Percentiles rank a stretch among this genome's conserved stretches.
Conservation (phyloP, 2,113 vertebrate genomes). For the Cichladusa arquata region DNA sequence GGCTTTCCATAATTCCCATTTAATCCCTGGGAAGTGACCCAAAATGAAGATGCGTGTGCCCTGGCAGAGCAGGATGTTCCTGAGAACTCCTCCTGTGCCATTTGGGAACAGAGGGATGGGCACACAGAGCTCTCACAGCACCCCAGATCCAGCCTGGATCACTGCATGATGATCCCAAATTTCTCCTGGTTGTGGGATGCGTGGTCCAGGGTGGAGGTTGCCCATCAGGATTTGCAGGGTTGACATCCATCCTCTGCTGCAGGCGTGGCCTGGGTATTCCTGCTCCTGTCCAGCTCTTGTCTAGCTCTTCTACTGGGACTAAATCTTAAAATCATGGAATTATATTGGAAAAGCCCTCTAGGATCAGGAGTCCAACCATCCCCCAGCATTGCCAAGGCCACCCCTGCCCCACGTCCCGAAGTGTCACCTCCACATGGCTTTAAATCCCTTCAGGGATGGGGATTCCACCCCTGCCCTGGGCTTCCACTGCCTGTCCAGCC, state of each 20-base stretch:
- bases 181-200: fast-evolving
- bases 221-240: fast-evolving
- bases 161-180: fast-evolving
- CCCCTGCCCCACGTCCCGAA: not conserved
- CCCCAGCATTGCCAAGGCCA: not conserved
- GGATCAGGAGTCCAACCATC: not conserved
- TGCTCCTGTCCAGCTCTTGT: not conserved
- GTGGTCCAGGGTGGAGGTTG: fast-evolving
- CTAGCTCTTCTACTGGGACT: not conserved
- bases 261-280: no score
- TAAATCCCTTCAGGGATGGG: not conserved
- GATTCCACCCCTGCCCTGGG: fast-evolving
- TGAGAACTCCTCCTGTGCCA: fast-evolving
- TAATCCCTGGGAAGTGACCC: not conserved
- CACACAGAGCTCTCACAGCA: fast-evolving
- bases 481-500: fast-evolving
- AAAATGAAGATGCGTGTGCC: not conserved
- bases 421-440: not conserved
- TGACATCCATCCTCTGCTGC: not conserved
- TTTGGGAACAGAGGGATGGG: not conserved
- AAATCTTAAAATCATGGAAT: not conserved
- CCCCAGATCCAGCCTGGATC: not conserved
- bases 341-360: not conserved
- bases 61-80: not conserved
- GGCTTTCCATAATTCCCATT: not conserved